Percentiles rank a stretch among this genome's conserved stretches.
Evolutionary conservation across 2,113 vertebrate genomes (phyloP).

Genomic region (Microtus oregoni): DNA sequence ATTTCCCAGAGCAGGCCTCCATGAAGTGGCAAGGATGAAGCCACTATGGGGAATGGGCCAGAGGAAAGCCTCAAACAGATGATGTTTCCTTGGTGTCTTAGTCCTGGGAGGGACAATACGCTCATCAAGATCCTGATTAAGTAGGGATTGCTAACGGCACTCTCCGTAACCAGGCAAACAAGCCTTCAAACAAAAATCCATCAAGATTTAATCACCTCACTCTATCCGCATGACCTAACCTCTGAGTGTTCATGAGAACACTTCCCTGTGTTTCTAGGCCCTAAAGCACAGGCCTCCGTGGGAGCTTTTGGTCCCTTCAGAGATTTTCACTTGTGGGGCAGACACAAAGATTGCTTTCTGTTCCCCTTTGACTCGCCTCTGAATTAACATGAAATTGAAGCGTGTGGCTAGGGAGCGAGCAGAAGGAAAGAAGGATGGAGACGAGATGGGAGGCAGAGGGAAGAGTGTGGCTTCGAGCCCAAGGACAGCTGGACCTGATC

Average conservation of each 20-base stretch:
- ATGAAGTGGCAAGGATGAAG: slow-evolving; percentile 71
- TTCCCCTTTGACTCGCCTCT: slow-evolving; percentile 81
- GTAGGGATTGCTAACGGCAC: slow-evolving; percentile 69
- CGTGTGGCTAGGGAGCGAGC: slow-evolving; percentile 72
- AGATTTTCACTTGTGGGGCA: slow-evolving; percentile 82
- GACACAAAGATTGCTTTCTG: slow-evolving; percentile 85
- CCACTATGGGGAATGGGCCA: slow-evolving; percentile 77
- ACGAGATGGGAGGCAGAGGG: slow-evolving; percentile 31
- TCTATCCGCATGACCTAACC: slow-evolving; percentile 80
- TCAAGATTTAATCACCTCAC: slow-evolving; percentile 84
- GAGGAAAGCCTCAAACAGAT: slow-evolving; percentile 47
- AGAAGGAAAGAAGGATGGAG: not conserved
- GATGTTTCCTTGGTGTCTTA: slow-evolving; percentile 71
- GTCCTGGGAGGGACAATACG: slow-evolving; percentile 76
- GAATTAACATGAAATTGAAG: slow-evolving; percentile 86
- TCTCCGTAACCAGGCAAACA: slow-evolving; percentile 74
- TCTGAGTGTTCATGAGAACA: slow-evolving; percentile 71
- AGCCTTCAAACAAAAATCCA: slow-evolving; percentile 74
- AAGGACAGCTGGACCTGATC: slow-evolving; percentile 77
- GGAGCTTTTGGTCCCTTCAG: slow-evolving; percentile 83
- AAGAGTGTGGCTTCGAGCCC: slow-evolving; percentile 55
- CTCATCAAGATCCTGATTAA: slow-evolving; percentile 82
- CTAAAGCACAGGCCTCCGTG: slow-evolving; percentile 83
- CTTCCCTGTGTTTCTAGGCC: slow-evolving; percentile 83
- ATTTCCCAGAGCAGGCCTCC: slow-evolving; percentile 77